Conservation (phyloP, 2,888 invertebrate species). For the Trachelus iudaicus region DNA sequence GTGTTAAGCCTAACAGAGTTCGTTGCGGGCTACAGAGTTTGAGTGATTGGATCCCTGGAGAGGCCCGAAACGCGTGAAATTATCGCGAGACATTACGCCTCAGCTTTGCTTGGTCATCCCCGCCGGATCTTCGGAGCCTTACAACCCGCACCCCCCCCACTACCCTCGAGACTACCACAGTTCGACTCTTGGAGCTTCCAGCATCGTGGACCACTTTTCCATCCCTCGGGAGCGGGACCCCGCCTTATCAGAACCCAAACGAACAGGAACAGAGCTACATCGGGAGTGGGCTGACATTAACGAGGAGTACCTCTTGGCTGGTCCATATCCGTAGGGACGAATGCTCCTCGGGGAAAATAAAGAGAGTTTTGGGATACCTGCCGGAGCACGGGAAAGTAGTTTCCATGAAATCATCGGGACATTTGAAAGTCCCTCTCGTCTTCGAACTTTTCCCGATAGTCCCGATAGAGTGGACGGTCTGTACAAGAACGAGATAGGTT, state of each 20-base stretch:
- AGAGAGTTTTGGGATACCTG: neutral
- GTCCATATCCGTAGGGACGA: neutral
- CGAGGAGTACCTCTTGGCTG: neutral
- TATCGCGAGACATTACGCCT: constrained; percentile 7
- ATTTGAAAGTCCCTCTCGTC: neutral
- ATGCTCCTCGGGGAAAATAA: neutral
- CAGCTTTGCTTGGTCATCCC: neutral
- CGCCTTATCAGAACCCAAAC: neutral
- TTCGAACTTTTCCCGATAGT: neutral
- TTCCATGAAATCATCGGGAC: neutral
- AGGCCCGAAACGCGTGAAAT: constrained; percentile 13
- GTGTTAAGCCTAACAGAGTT: constrained; percentile 8
- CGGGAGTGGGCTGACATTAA: neutral
- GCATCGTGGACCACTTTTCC: neutral
- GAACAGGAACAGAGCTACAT: neutral
- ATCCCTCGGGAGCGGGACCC: neutral
- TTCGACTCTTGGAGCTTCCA: neutral
- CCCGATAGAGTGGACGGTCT: neutral
- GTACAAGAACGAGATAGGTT: neutral
- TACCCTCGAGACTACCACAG: neutral
- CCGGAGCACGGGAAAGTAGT: neutral
- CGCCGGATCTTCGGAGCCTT: neutral
- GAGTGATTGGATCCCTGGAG: constrained; percentile 18
- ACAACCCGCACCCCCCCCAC: neutral
- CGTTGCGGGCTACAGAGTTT: constrained; percentile 8